These are phyloP conservation scores for Python bivittatus DNA, from an alignment of 2,113 vertebrate genomes.

Conservation along the genomic window DNA sequence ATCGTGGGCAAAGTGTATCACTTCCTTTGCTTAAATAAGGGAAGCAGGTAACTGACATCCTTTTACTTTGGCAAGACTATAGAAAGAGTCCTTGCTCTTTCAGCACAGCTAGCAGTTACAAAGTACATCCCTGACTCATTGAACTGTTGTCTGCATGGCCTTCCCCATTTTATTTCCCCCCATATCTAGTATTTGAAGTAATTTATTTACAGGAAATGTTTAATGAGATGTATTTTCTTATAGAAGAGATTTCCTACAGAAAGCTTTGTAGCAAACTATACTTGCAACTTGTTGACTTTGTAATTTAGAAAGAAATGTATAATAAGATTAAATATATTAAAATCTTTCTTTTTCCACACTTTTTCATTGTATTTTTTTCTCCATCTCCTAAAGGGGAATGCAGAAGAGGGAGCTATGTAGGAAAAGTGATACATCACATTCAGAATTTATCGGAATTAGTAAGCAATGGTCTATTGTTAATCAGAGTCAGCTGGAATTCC, in stretches of 20 bases:
- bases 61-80: not conserved
- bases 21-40: conserved; percentile 24
- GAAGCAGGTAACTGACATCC: not conserved
- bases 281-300: conserved; percentile 75
- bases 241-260: conserved; percentile 81
- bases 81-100: not conserved
- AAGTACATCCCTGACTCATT: conserved; percentile 10
- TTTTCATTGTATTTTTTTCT: conserved; percentile 39
- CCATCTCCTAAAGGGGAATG: conserved; percentile 6
- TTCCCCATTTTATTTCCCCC: conserved; percentile 45
- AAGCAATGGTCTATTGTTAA: not conserved
- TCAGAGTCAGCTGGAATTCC: not conserved
- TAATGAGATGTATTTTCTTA: conserved; percentile 85
- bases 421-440: not conserved
- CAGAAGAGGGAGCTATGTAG: not conserved
- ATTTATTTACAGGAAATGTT: conserved; percentile 84
- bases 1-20: conserved; percentile 20
- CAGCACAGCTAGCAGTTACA: fast-evolving
- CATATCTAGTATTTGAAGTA: conserved; percentile 73
- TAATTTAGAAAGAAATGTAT: conserved; percentile 80
- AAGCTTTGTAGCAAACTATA: conserved; percentile 82
- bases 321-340: conserved; percentile 83
- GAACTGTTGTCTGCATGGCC: conserved; percentile 44
- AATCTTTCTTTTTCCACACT: conserved; percentile 51
- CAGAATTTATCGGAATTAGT: not conserved